These are phyloP conservation scores for Coptodon bakossiorum DNA, from an alignment of 2,113 vertebrate genomes.

Conservation along the genomic window DNA sequence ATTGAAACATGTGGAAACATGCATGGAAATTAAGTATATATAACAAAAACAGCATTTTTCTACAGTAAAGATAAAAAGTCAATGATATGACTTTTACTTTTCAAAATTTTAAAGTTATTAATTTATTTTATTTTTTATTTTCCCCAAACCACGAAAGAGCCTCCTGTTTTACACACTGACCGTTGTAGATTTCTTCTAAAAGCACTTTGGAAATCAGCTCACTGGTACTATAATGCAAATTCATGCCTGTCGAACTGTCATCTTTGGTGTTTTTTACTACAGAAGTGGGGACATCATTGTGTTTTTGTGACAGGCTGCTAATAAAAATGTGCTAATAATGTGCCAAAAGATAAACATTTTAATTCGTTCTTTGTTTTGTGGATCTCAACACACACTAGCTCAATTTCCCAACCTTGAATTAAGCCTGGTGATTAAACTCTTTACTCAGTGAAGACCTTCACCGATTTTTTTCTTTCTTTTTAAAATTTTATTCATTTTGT, in stretches of 20 bases:
- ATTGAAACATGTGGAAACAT: background rate
- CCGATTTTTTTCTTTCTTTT: background rate
- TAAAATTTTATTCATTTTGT: background rate
- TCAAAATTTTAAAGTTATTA: background rate
- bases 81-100: rapidly evolving
- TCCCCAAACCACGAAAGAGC: background rate
- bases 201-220: background rate
- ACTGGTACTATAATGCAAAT: background rate
- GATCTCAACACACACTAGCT: background rate
- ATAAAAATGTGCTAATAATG: background rate
- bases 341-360: rapidly evolving
- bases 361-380: background rate
- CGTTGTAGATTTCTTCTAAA: background rate
- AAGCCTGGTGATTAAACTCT: background rate
- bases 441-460: background rate
- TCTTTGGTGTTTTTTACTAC: background rate
- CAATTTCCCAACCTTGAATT: background rate
- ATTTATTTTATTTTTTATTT: background rate
- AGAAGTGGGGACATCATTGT: background rate
- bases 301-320: background rate
- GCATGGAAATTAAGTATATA: background rate
- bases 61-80: background rate
- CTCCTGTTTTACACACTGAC: background rate
- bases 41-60: background rate
- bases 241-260: background rate